These are phyloP conservation scores for Drosophila bifasciata DNA, from an alignment of 1,140 invertebrate genomes.

Conservation along the genomic window DNA sequence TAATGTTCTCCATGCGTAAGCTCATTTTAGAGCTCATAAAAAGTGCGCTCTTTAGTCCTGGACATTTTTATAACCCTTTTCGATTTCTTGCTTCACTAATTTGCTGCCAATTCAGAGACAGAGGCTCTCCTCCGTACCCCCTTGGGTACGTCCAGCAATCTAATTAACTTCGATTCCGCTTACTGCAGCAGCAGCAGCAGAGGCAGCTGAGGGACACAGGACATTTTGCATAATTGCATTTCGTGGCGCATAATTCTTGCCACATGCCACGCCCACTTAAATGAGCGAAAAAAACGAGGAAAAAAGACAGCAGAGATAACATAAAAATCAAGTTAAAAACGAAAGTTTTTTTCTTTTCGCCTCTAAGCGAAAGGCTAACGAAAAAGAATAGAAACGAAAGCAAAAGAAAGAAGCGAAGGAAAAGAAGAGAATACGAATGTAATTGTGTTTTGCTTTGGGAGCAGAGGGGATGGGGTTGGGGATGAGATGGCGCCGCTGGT, in stretches of 20 bases:
- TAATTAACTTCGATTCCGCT: constrained; percentile 78
- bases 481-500: constrained; percentile 15
- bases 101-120: constrained; percentile 42
- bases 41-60: constrained; percentile 8
- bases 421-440: constrained; percentile 46
- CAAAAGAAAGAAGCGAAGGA: constrained; percentile 49
- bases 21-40: constrained; percentile 47
- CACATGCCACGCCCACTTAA: constrained; percentile 38
- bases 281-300: constrained; percentile 8
- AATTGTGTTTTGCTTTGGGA: constrained; percentile 59
- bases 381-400: constrained; percentile 59
- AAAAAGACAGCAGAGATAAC: constrained; percentile 30
- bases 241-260: constrained; percentile 66
- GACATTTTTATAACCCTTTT: constrained; percentile 56
- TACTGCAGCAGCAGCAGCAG: constrained; percentile 3
- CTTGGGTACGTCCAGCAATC: constrained; percentile 55
- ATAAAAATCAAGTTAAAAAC: constrained; percentile 66
- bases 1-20: constrained; percentile 22
- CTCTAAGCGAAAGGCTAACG: constrained; percentile 31
- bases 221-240: constrained; percentile 81
- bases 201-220: constrained; percentile 13
- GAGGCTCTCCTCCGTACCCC: constrained; percentile 1
- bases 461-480: neutral
- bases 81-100: constrained; percentile 67
- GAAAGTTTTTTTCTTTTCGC: constrained; percentile 62